Conservation (phyloP, 2,888 invertebrate species). For the Apoda limacodes region DNA sequence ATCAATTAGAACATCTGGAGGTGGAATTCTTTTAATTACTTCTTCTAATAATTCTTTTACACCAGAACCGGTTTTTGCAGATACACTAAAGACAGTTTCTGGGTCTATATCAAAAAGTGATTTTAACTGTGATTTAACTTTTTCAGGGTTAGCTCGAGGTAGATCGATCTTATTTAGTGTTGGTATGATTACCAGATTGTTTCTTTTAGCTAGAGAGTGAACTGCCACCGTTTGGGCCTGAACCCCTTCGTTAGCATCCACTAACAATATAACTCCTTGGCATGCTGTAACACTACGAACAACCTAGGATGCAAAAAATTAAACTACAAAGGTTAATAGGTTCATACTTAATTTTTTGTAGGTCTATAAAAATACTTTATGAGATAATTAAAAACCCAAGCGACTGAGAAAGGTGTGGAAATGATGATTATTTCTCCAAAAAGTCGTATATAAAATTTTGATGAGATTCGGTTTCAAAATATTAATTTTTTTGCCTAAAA, state of each 20-base stretch:
- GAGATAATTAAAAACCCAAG: too few relatives aligned
- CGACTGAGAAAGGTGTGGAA: too few relatives aligned
- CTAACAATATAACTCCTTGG: conserved; percentile 93
- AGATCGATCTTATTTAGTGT: conserved; percentile 98
- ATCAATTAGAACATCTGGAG: conserved; percentile 72
- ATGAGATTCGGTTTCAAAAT: too few relatives aligned
- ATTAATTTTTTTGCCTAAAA: too few relatives aligned
- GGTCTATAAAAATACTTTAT: too few relatives aligned
- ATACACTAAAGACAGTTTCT: conserved; percentile 82
- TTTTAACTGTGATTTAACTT: conserved; percentile 82
- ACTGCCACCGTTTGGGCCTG: conserved; percentile 99
- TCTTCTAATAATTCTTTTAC: conserved; percentile 81
- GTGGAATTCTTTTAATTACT: conserved; percentile 83
- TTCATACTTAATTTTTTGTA: too few relatives aligned
- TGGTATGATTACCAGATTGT: conserved; percentile 86
- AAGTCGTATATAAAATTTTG: too few relatives aligned
- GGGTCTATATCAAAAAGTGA: conserved; percentile 85
- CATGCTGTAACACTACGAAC: conserved; percentile 91
- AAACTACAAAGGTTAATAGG: too few relatives aligned
- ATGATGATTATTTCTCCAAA: too few relatives aligned
- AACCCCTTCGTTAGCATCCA: conserved; percentile 96
- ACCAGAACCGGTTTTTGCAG: conserved; percentile 92
- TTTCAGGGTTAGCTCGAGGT: conserved; percentile 88
- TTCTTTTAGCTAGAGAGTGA: conserved; percentile 89
- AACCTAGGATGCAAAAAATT: conserved; percentile 62